Percentiles rank a stretch among this genome's conserved stretches.
Conservation (phyloP, 2,113 vertebrate genomes). For the Psittacula cyanocephala region DNA sequence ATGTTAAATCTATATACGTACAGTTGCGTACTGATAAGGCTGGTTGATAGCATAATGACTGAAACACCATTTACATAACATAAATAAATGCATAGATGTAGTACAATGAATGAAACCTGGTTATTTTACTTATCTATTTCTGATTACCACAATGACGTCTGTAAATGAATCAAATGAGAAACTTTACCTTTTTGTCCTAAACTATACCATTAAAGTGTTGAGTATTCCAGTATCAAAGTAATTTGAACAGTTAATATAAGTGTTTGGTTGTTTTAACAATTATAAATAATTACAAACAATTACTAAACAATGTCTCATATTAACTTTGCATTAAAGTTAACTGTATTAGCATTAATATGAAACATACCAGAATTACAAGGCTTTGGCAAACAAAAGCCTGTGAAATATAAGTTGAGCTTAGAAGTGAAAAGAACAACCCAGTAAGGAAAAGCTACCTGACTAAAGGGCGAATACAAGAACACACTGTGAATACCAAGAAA, state of each 20-base stretch:
- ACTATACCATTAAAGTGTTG: neutral
- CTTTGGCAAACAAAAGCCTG: neutral
- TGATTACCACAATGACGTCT: neutral
- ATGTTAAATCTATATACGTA: neutral
- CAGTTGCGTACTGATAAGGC: neutral
- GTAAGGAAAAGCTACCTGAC: neutral
- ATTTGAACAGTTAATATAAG: neutral
- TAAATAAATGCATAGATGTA: neutral
- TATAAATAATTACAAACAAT: neutral
- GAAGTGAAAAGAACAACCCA: neutral
- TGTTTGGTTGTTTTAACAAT: neutral
- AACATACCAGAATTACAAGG: neutral
- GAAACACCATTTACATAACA: neutral
- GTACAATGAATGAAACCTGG: neutral
- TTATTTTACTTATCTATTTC: neutral
- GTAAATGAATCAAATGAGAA: neutral
- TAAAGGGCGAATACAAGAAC: neutral
- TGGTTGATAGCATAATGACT: neutral
- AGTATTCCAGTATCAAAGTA: neutral
- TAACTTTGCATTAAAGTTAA: neutral
- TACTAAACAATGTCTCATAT: neutral
- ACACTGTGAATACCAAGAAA: neutral
- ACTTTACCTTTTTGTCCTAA: neutral
- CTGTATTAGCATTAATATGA: neutral
- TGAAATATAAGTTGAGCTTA: neutral